Conservation (phyloP, 35 echinoderm and acorn worm genomes). For the Strongylocentrotus purpuratus region DNA sequence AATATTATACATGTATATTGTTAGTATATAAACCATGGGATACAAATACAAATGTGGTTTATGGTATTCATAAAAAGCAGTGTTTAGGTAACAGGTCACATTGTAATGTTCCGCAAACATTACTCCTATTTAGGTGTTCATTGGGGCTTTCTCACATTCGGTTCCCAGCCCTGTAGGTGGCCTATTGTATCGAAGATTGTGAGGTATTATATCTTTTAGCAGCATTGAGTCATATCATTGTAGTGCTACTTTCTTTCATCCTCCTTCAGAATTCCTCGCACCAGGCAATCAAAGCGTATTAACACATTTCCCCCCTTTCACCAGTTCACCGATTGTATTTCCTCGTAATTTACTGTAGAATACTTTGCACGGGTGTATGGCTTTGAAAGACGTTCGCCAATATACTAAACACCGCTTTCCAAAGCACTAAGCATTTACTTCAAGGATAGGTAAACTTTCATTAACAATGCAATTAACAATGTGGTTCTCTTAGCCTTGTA, state of each 20-base stretch:
- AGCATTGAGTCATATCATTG: background rate
- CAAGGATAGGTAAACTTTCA: conserved; percentile 39
- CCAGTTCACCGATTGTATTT: background rate
- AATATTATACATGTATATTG: too few species aligned
- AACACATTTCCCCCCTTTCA: background rate
- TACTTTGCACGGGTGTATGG: background rate
- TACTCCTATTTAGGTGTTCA: background rate
- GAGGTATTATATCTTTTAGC: background rate
- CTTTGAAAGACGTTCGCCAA: background rate
- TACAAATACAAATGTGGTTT: background rate
- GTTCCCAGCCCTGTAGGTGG: background rate
- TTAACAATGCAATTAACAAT: conserved; percentile 48
- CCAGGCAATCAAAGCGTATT: background rate
- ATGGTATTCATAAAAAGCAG: background rate
- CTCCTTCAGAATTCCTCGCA: background rate
- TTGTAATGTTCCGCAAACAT: background rate
- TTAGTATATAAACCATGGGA: too few species aligned
- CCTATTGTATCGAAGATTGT: background rate
- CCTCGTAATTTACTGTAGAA: background rate
- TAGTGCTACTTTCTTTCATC: background rate
- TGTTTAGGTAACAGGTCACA: background rate
- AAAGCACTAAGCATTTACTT: conserved; percentile 12
- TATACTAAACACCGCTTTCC: background rate
- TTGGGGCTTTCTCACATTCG: background rate
- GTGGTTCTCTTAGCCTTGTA: conserved; percentile 15